Conservation (phyloP, 2,113 vertebrate species). For the Casuarius casuarius region DNA sequence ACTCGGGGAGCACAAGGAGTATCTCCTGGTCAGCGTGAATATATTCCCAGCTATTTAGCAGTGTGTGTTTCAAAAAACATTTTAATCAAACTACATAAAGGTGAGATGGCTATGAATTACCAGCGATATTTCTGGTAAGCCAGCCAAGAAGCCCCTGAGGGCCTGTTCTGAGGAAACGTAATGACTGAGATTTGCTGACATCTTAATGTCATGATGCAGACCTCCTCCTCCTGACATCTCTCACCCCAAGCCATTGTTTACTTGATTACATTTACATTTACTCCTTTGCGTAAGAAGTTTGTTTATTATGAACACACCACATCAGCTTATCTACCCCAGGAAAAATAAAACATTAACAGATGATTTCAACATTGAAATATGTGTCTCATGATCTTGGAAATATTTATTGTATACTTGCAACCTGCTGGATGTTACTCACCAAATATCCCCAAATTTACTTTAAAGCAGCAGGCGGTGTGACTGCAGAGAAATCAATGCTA, state of each 20-base stretch:
- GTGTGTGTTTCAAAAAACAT: not conserved
- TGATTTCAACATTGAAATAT: not conserved
- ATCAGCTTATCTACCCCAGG: not conserved
- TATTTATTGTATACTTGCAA: not conserved
- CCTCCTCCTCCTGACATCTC: not conserved
- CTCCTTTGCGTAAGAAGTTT: not conserved
- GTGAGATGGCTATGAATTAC: not conserved
- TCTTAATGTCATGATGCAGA: not conserved
- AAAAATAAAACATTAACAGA: not conserved
- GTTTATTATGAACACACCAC: not conserved
- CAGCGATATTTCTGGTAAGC: not conserved
- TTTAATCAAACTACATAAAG: not conserved
- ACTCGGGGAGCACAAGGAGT: not conserved
- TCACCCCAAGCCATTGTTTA: not conserved
- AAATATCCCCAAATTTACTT: conserved; percentile 17
- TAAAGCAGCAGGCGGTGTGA: not conserved
- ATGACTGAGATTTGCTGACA: not conserved
- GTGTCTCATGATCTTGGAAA: not conserved
- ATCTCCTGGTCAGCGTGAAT: not conserved
- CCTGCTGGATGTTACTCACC: not conserved
- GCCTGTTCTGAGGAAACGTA: not conserved
- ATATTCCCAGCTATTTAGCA: not conserved
- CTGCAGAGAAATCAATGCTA: conserved; percentile 28
- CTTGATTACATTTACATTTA: not conserved
- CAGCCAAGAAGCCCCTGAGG: not conserved